These are phyloP conservation scores for Leptinotarsa lineolata DNA, from an alignment of 1,140 invertebrate species.

Conservation along the genomic window DNA sequence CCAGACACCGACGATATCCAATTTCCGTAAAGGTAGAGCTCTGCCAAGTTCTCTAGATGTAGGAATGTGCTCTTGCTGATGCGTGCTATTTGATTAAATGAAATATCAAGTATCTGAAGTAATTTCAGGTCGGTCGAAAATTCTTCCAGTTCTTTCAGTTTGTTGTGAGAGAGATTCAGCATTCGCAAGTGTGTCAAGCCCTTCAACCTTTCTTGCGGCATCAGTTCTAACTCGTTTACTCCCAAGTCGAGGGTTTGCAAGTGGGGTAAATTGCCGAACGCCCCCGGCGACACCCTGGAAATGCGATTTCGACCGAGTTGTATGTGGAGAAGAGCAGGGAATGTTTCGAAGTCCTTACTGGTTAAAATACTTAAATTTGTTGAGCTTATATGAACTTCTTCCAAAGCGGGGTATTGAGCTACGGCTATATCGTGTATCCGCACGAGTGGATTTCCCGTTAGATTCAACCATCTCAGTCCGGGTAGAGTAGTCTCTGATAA, in stretches of 20 bases:
- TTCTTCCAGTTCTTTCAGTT: slow-evolving; percentile 79
- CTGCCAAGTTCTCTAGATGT: slow-evolving; percentile 72
- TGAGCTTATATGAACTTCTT: slow-evolving; percentile 78
- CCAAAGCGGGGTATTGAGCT: slow-evolving; percentile 70
- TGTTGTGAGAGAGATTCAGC: slow-evolving; percentile 83
- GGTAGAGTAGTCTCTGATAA: slow-evolving; percentile 76
- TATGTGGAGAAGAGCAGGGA: slow-evolving; percentile 76
- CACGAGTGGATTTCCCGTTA: slow-evolving; percentile 80
- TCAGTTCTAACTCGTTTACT: slow-evolving; percentile 79
- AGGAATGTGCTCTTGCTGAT: slow-evolving; percentile 77
- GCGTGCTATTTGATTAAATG: slow-evolving; percentile 79
- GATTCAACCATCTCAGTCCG: slow-evolving; percentile 73
- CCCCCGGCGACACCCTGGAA: slow-evolving; percentile 79
- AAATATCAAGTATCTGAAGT: slow-evolving; percentile 79
- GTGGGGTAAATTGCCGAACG: slow-evolving; percentile 76
- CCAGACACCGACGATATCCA: slow-evolving; percentile 77
- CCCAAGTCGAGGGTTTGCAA: slow-evolving; percentile 82
- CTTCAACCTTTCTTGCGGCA: slow-evolving; percentile 83
- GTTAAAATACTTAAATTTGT: slow-evolving; percentile 86
- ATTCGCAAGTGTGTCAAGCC: slow-evolving; percentile 73
- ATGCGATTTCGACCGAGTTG: slow-evolving; percentile 77
- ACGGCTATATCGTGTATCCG: slow-evolving; percentile 70
- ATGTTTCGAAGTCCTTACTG: slow-evolving; percentile 86
- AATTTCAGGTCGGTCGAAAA: slow-evolving; percentile 78
- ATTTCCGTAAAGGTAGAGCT: slow-evolving; percentile 81